Percentiles rank a stretch among this genome's conserved stretches.
Evolutionary conservation across 2,888 invertebrate genomes (phyloP).

Genomic region (Chymomyza amoena): DNA sequence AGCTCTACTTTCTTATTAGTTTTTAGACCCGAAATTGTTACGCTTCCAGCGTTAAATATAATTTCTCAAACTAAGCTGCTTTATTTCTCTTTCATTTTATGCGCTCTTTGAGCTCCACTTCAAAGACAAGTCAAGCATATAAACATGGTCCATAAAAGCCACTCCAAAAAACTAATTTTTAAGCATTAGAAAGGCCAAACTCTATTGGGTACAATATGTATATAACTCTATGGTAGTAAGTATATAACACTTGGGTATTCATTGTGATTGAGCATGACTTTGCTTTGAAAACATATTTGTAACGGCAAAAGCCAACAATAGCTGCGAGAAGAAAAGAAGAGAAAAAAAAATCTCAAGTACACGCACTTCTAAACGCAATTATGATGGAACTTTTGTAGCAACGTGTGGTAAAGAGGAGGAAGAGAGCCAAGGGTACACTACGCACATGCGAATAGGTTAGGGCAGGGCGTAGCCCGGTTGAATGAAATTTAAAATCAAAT

Average conservation of each 20-base stretch:
- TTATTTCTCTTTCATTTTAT: neutral
- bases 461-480: slow-evolving; percentile 9
- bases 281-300: slow-evolving; percentile 72
- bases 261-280: slow-evolving; percentile 67
- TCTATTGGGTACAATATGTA: slow-evolving; percentile 5
- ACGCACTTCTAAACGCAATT: slow-evolving; percentile 70
- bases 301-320: slow-evolving; percentile 62
- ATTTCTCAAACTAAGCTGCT: neutral
- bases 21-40: neutral
- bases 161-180: slow-evolving; percentile 64
- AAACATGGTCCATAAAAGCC: slow-evolving; percentile 31
- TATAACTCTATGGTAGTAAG: neutral
- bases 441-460: neutral
- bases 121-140: slow-evolving; percentile 57
- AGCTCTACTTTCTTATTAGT: neutral
- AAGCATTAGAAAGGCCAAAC: slow-evolving; percentile 58
- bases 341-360: slow-evolving; percentile 47
- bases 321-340: slow-evolving; percentile 22
- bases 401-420: neutral
- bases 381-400: slow-evolving; percentile 40
- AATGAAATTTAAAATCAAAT: slow-evolving; percentile 28
- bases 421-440: neutral
- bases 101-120: slow-evolving; percentile 27
- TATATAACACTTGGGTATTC: slow-evolving; percentile 23
- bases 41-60: too few relatives aligned